Base-by-base conservation (phyloP, 2,113 vertebrate species). In the Chlorodrepanis virens region DNA sequence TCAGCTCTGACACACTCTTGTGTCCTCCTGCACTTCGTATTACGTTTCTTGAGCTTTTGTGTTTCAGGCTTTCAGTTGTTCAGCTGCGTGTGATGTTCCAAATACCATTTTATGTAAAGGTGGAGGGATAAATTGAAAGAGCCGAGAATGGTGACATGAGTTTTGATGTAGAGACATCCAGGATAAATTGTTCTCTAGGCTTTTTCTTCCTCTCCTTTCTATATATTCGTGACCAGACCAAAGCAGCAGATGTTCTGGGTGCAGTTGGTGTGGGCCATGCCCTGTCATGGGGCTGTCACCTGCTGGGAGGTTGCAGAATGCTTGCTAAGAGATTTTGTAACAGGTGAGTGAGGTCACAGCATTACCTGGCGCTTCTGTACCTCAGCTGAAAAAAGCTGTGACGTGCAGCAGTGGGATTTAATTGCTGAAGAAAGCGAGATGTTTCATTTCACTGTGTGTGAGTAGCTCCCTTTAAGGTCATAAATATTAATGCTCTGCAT, bases 11-110 rank as follows among this genome's bases (percentile, higher is more conserved):
- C 10, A 1, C 1, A 3, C 29, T 75, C 40, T 72, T 24, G 9
- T 14, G 29, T 72, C 31, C 54, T 77, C 0, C 0, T 29, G 45
- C 28, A 22, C 65, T 67, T 50, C 2, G 0, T 27, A 2, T 3
- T 31, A 4, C 3, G 16, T 45, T 71, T 68, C 25, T 60, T n/a
- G 37, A 69, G 61, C 27, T 77, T 40, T 42, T 54, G 49, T 75
- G 20, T 47, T 87, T 53, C 52, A 28, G n/a, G 14, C 53, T 74
- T 68, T 70, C 33, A n/a, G 79, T 21, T 31, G 22, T 39, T 90
- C 4, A 40, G 61, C 35, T 60, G 49, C 3, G 0, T 39, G 27
- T 37, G 25, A 40, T 31, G 11, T 40, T 12, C 54, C 35, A 79
- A 64, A 47, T 33, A 27, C 27, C 59, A 7, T 14, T 56, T 72